Evolutionary conservation across 2,113 vertebrate species (phyloP).

Genomic region (Porphyrio hochstetteri): DNA sequence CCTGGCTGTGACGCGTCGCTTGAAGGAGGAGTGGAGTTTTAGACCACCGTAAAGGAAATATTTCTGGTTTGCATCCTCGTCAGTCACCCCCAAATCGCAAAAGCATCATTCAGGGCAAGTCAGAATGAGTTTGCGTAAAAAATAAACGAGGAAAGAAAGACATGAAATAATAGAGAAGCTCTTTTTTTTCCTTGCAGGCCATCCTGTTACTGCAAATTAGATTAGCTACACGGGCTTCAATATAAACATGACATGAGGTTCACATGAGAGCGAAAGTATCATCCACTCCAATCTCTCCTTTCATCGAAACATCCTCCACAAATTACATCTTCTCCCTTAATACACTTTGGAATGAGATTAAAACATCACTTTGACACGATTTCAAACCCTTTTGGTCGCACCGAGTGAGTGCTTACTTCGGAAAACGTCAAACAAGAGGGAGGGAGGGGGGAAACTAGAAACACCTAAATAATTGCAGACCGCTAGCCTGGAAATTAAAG

Average conservation of each 20-base stretch:
- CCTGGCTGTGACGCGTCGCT: background rate
- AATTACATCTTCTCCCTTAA: conserved; percentile 81
- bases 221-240: conserved; percentile 74
- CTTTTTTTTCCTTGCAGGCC: conserved; percentile 37
- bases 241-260: conserved; percentile 75
- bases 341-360: conserved; percentile 80
- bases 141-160: background rate
- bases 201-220: conserved; percentile 77
- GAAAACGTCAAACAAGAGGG: conserved; percentile 51
- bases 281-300: conserved; percentile 80
- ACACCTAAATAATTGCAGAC: background rate
- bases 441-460: background rate
- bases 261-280: conserved; percentile 69
- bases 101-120: conserved; percentile 41
- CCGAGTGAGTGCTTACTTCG: conserved; percentile 45
- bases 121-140: conserved; percentile 60
- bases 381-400: conserved; percentile 59
- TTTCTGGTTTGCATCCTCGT: background rate
- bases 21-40: background rate
- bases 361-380: conserved; percentile 83
- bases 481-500: background rate
- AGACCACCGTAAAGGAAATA: background rate
- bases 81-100: conserved; percentile 35
- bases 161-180: conserved; percentile 32
- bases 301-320: conserved; percentile 72